Evolutionary conservation across 2,797 vertebrate genomes (phyloP), one percentile per base, ranked within the genome.

Genomic region (Aeoliscus strigatus): DNA sequence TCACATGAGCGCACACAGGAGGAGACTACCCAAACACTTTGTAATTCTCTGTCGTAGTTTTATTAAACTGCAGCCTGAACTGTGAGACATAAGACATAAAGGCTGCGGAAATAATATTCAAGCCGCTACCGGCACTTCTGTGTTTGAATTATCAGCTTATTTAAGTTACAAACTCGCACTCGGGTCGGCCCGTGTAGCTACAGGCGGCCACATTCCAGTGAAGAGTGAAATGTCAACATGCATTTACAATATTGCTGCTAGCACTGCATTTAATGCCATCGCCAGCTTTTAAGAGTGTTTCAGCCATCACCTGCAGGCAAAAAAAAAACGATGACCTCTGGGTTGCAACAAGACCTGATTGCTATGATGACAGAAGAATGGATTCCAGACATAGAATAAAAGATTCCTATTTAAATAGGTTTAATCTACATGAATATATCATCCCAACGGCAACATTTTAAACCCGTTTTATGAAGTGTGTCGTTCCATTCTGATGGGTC

Each of bases 61-160:
- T n/a, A n/a, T n/a, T n/a, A n/a, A n/a, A n/a, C n/a, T n/a, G n/a
- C n/a, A n/a, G n/a, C n/a, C n/a, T n/a, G n/a, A n/a, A n/a, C n/a
- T n/a, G n/a, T n/a, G n/a, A n/a, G n/a, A n/a, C n/a, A n/a, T n/a
- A n/a, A n/a, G n/a, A n/a, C n/a, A n/a, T n/a, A n/a, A n/a, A n/a
- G n/a, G 29, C 54, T 42, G 61, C 51, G 39, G 41, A 68, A 69
- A 62, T 45, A 41, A 16, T 9, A 24, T 26, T 44, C 14, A 8
- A 14, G 35, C 45, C 8, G 49, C 70, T 33, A 61, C 66, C 37
- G 63, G 78, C 56, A 67, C 66, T 82, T 81, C 70, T 68, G 70
- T 64, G 63, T 76, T 64, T 83, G 82, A 92, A 87, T 87, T 88
- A 91, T 71, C 79, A 78, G 73, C 77, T 87, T 87, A 88, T 87